Base-by-base conservation (phyloP, 2,888 invertebrate species). In the Brenthis ino region DNA sequence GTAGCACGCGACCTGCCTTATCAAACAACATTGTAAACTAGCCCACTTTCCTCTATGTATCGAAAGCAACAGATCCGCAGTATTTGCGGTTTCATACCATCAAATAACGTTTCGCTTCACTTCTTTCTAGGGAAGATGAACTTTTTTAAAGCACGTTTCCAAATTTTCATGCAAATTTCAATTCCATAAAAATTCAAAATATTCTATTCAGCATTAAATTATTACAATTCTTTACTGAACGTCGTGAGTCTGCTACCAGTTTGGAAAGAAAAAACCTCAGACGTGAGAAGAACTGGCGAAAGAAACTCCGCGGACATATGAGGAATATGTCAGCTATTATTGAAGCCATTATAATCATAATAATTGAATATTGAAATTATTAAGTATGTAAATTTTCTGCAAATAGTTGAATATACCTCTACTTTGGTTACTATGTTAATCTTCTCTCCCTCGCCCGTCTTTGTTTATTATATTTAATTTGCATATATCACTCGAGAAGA, bases 1-100 rank as follows among this genome's bases (percentile, higher is more conserved):
- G 72, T 72, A 75, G 77, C 78, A 80, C 79, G 77, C 77, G 77
- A 75, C 77, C 72, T 70, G 75, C 76, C 79, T 85, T 86, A 86
- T 85, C 84, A 85, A 79, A 84, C 83, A 85, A 77, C 83, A 72
- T 76, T 79, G 86, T 81, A 85, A 85, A 81, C 79, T 83, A 85
- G 81, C 83, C 86, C 80, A 86, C 91, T 91, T 90, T 91, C 89
- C 57, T 73, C 72, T 81, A 86, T 86, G 85, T 85, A 86, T 87
- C 84, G 85, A 88, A 89, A 87, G 88, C 89, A 86, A 85, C 88
- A 86, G 87, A 86, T 86, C 83, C 79, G 79, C 79, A 80, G 81
- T 80, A 84, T 86, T 86, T 91, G 90, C 85, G 89, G 90, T 91
- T 86, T 80, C 82, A 83, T 86, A 87, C 89, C 85, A 91, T 88